Evolutionary conservation across 2,797 vertebrate species (phyloP).

Genomic region (Poecilia picta): DNA sequence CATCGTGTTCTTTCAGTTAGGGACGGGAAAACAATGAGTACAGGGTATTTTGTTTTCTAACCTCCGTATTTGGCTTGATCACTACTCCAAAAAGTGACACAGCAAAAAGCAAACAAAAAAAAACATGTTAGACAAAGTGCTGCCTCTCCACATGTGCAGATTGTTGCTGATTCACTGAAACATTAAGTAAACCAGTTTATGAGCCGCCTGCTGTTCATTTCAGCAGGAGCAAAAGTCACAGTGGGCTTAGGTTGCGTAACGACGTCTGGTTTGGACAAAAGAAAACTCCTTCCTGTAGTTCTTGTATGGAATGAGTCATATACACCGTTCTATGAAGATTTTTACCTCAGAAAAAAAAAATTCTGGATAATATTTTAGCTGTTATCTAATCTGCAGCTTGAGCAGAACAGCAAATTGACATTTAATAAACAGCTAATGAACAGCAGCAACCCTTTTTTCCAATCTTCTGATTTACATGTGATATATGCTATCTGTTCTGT

Average conservation of each 20-base stretch:
- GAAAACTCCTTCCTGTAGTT: not conserved
- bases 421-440: not conserved
- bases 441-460: not conserved
- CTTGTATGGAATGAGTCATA: not conserved
- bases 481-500: not conserved
- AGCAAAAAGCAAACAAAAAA: not conserved
- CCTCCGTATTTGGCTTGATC: not conserved
- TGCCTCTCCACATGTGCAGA: not conserved
- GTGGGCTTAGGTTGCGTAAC: not conserved
- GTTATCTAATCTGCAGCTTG: not conserved
- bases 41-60: not conserved
- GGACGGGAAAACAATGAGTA: constrained; percentile 30
- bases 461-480: not conserved
- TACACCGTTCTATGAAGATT: not conserved
- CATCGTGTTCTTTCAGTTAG: constrained; percentile 40
- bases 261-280: not conserved
- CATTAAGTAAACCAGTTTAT: constrained; percentile 10
- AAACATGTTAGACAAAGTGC: not conserved
- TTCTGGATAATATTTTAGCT: not conserved
- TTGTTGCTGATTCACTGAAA: constrained; percentile 23
- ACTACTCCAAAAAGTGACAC: not conserved
- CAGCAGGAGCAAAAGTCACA: not conserved
- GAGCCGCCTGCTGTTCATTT: not conserved
- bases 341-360: not conserved
- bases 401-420: not conserved